Evolutionary conservation across 2,113 vertebrate species (phyloP), one percentile per base, ranked within the genome.

Genomic region (Semnornis frantzii): DNA sequence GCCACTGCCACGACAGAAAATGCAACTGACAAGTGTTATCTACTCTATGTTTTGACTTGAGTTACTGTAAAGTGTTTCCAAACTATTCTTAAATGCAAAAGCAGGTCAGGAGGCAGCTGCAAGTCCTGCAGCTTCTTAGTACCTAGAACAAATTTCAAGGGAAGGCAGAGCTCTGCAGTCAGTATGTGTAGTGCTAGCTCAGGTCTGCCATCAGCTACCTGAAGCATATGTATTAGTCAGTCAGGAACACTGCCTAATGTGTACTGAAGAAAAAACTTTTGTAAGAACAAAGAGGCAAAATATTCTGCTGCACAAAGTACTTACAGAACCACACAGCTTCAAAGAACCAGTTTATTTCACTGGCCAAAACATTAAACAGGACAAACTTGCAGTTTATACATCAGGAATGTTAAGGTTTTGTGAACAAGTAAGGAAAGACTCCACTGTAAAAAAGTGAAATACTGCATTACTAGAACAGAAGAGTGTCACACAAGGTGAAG

Each of bases 261-360:
- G 64, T 70, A 91, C 8, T 93, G 87, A 68, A 96, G 90, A 74
- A 90, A 90, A 95, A 85, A 85, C 18, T 9, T 17, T 15, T 30
- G 8, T 23, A 25, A 58, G 54, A 73, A 44, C 42, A 74, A 34
- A 81, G 21, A 64, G 74, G 59, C 20, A 86, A 65, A 50, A 64
- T 28, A 69, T 83, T 77, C 82, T 85, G 50, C 79, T 74, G 25
- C 90, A 90, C 66, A 48, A 83, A 95, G 82, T 87, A 94, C 78
- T 96, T 94, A 96, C 85, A 93, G 96, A 96, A 55, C 60, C 59
- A 94, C 50, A 92, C 84, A 86, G 92, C 57, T 92, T 84, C 52
- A 72, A 78, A 95, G 72, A 93, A 96, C 69, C 90, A 94, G 82
- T 97, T 97, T 96, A 95, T 97, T 97, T 94, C 89, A 94, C 89